phyloP scores from a whole-genome alignment of 2,113 vertebrate genomes.

The Megaceryle maxima region DNA sequence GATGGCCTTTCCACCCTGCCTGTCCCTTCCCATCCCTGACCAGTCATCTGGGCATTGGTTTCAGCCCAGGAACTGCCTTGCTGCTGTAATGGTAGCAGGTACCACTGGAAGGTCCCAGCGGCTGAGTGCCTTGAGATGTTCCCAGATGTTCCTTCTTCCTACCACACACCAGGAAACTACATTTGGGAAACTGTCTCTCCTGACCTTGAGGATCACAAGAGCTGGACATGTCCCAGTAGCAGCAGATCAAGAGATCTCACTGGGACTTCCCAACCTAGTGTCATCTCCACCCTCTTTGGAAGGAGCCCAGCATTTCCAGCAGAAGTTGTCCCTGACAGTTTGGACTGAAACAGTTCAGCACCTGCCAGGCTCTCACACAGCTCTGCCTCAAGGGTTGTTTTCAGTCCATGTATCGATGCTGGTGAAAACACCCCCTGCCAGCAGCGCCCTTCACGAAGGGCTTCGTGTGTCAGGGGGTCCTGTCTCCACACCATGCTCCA shows the following conservation, averaged over 20 bases:
- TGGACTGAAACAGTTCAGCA: not conserved
- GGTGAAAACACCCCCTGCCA: not conserved
- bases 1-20: not conserved
- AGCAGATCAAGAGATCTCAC: not conserved
- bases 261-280: not conserved
- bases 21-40: not conserved
- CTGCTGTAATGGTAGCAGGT: not conserved
- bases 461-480: not conserved
- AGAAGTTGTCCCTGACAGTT: not conserved
- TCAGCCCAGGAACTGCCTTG: not conserved
- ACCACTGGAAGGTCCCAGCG: not conserved
- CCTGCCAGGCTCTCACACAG: not conserved
- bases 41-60: accelerated
- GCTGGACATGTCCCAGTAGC: not conserved
- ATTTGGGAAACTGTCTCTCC: not conserved
- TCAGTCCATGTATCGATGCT: not conserved
- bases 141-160: not conserved
- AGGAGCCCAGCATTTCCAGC: not conserved
- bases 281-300: not conserved
- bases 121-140: not conserved
- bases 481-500: not conserved
- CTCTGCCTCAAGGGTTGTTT: not conserved
- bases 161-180: not conserved
- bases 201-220: not conserved
- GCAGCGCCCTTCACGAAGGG: not conserved